Evolutionary conservation across 2,797 vertebrate species (phyloP).

Genomic region (Malacoraja senta): DNA sequence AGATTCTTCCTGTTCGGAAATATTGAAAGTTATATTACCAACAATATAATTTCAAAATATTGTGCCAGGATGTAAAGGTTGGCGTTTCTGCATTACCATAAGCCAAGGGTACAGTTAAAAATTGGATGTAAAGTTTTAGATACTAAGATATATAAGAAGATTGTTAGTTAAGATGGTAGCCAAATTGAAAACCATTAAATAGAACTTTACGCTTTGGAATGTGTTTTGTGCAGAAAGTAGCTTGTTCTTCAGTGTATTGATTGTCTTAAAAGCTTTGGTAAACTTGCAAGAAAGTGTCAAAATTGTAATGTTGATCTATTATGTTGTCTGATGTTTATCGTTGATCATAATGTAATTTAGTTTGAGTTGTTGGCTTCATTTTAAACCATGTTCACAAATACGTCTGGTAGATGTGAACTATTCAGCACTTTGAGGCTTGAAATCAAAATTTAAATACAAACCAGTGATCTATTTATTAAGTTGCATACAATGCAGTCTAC

Average conservation of each 20-base stretch:
- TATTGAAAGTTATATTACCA: constrained; percentile 16
- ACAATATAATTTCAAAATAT: background rate
- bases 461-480: constrained; percentile 13
- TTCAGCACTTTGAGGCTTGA: constrained; percentile 24
- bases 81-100: background rate
- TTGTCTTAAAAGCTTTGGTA: constrained; percentile 15
- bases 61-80: constrained; percentile 1
- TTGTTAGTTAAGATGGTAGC: background rate
- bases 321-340: constrained; percentile 32
- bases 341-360: constrained; percentile 26
- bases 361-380: constrained; percentile 30
- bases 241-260: constrained; percentile 15
- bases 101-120: background rate
- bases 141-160: background rate
- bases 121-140: constrained; percentile 4
- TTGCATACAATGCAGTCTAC: background rate
- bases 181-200: constrained; percentile 6
- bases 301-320: constrained; percentile 22
- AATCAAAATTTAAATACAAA: constrained; percentile 12
- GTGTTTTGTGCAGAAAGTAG: background rate
- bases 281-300: constrained; percentile 11
- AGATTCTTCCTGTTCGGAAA: background rate
- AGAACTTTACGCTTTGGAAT: background rate
- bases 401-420: constrained; percentile 16
- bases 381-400: background rate